Conservation (phyloP, 2,888 invertebrate genomes). For the Temnothorax ravouxi region DNA sequence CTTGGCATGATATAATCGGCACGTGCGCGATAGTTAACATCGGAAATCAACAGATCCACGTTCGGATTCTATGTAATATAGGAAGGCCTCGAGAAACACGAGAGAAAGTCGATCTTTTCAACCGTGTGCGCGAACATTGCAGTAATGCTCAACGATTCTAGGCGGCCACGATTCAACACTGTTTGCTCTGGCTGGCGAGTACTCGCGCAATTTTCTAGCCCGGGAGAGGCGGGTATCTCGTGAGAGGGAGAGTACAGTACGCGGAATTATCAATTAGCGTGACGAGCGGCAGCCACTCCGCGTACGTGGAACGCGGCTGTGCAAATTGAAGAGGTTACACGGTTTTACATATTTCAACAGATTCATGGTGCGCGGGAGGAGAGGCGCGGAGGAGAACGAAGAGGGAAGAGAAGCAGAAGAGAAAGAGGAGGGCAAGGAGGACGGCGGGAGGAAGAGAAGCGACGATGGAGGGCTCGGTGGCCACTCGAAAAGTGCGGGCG, state of each 20-base stretch:
- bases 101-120: constrained; percentile 25
- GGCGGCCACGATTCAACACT: constrained; percentile 58
- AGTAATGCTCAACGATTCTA: constrained; percentile 15
- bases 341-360: constrained; percentile 86
- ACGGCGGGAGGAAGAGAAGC: constrained; percentile 62
- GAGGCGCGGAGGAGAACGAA: constrained; percentile 52
- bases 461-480: constrained; percentile 67
- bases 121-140: not conserved
- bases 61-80: not conserved
- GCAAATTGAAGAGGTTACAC: constrained; percentile 86
- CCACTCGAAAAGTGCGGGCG: constrained; percentile 85
- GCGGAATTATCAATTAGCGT: constrained; percentile 54
- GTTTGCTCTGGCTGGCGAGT: constrained; percentile 61
- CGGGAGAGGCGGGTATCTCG: constrained; percentile 11
- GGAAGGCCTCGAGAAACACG: constrained; percentile 22
- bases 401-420: constrained; percentile 56
- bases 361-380: constrained; percentile 68
- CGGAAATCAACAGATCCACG: constrained; percentile 11
- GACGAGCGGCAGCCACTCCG: constrained; percentile 78
- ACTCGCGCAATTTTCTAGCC: constrained; percentile 47
- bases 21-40: constrained; percentile 18
- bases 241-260: not conserved
- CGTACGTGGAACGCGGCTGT: constrained; percentile 80
- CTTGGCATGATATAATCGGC: constrained; percentile 6
- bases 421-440: constrained; percentile 50